phyloP scores from a whole-genome alignment of 64 coral and sea anemone genomes.

The Actinia tenebrosa region DNA sequence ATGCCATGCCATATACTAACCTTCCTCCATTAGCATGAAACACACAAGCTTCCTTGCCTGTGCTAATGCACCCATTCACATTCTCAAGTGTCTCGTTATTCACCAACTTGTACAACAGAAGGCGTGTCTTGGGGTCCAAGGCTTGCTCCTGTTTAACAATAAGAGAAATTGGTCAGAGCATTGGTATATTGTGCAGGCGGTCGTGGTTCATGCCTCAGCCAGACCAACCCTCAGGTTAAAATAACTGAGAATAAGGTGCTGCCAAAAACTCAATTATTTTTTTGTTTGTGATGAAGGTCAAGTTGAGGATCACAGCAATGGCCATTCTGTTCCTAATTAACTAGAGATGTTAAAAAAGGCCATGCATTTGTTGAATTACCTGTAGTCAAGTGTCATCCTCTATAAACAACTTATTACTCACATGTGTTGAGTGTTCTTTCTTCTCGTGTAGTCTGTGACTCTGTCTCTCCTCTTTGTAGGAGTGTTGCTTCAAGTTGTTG shows the following conservation, averaged over 20 bases:
- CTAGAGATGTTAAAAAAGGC: too few species aligned
- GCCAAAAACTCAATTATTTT: too few species aligned
- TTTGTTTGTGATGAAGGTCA: too few species aligned
- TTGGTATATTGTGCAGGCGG: too few species aligned
- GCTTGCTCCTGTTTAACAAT: slow-evolving; percentile 71
- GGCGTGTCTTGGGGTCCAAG: slow-evolving; percentile 85
- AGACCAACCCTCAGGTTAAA: too few species aligned
- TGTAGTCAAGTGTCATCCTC: too few species aligned
- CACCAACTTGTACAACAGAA: slow-evolving; percentile 89
- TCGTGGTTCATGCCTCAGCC: too few species aligned
- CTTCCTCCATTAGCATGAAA: slow-evolving; percentile 95
- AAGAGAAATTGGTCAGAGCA: neutral
- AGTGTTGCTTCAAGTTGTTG: slow-evolving; percentile 92
- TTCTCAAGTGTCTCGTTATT: slow-evolving; percentile 73
- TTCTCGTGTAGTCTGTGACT: slow-evolving; percentile 91
- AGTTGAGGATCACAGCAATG: too few species aligned
- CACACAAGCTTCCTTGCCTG: slow-evolving; percentile 93
- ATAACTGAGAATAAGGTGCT: too few species aligned
- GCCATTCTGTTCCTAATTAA: too few species aligned
- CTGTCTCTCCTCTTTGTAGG: slow-evolving; percentile 72
- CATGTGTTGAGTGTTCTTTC: slow-evolving; percentile 98
- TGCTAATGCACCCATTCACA: slow-evolving; percentile 90
- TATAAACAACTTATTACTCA: slow-evolving; percentile 15
- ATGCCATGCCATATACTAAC: slow-evolving; percentile 19
- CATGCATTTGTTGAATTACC: too few species aligned